A percentile compares a stretch with the other conserved stretches of the same genome.
Evolutionary conservation across 2,888 invertebrate species (phyloP).

Genomic region (Drosophila koepferae): DNA sequence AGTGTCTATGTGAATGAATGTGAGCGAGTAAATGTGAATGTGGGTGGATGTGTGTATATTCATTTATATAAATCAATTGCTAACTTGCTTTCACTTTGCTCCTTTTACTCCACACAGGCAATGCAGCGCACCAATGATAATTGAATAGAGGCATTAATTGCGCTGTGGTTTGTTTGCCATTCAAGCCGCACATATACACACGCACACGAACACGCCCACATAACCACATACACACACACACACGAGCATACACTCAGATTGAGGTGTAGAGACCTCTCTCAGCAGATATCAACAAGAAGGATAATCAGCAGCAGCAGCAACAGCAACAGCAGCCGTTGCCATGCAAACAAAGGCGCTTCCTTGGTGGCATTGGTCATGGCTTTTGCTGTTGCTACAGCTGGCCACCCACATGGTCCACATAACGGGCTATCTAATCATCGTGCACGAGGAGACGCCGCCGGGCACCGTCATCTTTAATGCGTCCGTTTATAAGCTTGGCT

Average conservation of each 20-base stretch:
- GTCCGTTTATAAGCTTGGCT: constrained; percentile 92
- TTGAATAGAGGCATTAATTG: constrained; percentile 69
- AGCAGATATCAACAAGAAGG: constrained; percentile 21
- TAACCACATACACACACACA: constrained; percentile 13
- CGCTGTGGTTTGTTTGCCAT: constrained; percentile 67
- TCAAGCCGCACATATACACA: constrained; percentile 28
- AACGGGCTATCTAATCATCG: constrained; percentile 87
- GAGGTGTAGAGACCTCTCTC: not conserved
- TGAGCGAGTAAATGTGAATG: not conserved
- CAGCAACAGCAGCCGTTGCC: constrained; percentile 32
- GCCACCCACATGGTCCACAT: constrained; percentile 45
- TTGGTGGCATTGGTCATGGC: constrained; percentile 28
- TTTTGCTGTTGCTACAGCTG: constrained; percentile 52
- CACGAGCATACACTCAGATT: not conserved
- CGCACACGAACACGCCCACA: constrained; percentile 4
- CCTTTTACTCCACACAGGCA: constrained; percentile 34
- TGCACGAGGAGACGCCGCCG: constrained; percentile 87
- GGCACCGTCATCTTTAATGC: constrained; percentile 91
- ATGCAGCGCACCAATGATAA: constrained; percentile 65
- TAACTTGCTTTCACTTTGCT: constrained; percentile 25
- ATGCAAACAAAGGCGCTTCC: constrained; percentile 55
- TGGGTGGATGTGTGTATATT: not conserved
- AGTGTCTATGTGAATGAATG: not conserved
- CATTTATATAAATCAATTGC: constrained; percentile 24
- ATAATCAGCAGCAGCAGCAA: constrained; percentile 35